phyloP scores from a whole-genome alignment of 35 echinoderm and acorn worm species.

The Nesometra sesokonis region DNA sequence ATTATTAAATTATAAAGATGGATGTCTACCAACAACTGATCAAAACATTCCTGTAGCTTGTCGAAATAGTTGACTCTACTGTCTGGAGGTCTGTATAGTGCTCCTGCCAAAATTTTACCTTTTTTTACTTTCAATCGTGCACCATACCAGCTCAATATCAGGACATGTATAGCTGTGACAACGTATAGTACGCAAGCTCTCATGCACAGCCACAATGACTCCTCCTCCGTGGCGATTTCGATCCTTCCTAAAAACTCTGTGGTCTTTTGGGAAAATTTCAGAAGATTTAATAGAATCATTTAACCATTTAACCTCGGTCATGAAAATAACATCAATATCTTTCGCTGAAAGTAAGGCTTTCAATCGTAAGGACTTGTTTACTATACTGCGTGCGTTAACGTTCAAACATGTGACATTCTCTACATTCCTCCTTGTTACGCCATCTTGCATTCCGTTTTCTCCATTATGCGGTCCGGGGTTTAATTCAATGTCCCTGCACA shows the following conservation, averaged over 20 bases:
- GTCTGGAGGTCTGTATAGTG: background rate
- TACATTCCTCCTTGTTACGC: background rate
- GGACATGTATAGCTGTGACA: background rate
- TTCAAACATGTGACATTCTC: background rate
- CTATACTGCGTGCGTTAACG: background rate
- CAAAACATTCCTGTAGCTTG: too few species aligned
- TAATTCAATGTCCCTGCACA: background rate
- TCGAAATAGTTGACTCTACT: background rate
- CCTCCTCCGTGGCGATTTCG: slow-evolving; percentile 6
- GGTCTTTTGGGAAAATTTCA: slow-evolving; percentile 11
- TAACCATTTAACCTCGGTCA: slow-evolving; percentile 13
- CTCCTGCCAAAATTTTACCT: background rate
- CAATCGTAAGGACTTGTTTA: background rate
- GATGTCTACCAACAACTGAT: too few species aligned
- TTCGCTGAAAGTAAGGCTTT: background rate
- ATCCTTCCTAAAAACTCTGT: slow-evolving; percentile 1
- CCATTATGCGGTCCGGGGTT: background rate
- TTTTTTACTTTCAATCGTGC: background rate
- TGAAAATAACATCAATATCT: background rate
- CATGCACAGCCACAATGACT: background rate
- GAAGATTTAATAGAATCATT: background rate
- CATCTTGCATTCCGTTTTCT: background rate
- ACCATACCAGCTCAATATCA: background rate
- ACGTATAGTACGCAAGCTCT: background rate
- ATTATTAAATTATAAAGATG: too few species aligned